Evolutionary conservation across 35 echinoderm and acorn worm genomes (phyloP).

Genomic region (Stichopus chloronotus): DNA sequence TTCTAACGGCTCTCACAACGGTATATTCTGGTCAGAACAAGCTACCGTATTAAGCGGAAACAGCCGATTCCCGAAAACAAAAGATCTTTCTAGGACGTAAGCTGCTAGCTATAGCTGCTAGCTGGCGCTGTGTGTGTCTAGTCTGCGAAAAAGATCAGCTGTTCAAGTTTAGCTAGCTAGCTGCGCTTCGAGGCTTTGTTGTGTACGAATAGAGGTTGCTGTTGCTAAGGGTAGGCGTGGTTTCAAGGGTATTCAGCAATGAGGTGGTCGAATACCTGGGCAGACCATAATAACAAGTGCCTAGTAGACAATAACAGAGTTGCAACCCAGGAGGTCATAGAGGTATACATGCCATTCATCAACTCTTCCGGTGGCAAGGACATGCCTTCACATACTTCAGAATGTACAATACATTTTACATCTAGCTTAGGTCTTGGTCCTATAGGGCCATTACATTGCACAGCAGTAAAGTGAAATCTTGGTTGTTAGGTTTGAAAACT

Average conservation of each 20-base stretch:
- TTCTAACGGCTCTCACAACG: neutral
- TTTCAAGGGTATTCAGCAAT: neutral
- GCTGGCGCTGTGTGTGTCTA: too few species aligned
- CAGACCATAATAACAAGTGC: neutral
- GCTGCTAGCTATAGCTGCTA: neutral
- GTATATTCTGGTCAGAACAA: neutral
- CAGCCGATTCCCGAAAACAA: neutral
- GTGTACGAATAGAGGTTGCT: neutral
- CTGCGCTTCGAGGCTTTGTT: neutral
- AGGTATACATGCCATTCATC: too few species aligned
- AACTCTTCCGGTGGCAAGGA: too few species aligned
- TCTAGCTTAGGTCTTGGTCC: too few species aligned
- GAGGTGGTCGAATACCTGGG: neutral
- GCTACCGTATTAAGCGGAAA: slow-evolving; percentile 9
- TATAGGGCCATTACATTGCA: too few species aligned
- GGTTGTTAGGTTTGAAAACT: too few species aligned
- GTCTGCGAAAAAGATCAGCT: too few species aligned
- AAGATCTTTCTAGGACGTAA: neutral
- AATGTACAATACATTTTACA: too few species aligned
- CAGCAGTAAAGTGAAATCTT: too few species aligned
- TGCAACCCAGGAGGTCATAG: too few species aligned
- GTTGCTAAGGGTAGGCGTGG: slow-evolving; percentile 12
- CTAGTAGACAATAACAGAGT: neutral
- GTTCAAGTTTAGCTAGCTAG: too few species aligned
- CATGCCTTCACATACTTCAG: too few species aligned